Evolutionary conservation across 2,888 invertebrate genomes (phyloP).

Genomic region (Teleogryllus oceanicus): DNA sequence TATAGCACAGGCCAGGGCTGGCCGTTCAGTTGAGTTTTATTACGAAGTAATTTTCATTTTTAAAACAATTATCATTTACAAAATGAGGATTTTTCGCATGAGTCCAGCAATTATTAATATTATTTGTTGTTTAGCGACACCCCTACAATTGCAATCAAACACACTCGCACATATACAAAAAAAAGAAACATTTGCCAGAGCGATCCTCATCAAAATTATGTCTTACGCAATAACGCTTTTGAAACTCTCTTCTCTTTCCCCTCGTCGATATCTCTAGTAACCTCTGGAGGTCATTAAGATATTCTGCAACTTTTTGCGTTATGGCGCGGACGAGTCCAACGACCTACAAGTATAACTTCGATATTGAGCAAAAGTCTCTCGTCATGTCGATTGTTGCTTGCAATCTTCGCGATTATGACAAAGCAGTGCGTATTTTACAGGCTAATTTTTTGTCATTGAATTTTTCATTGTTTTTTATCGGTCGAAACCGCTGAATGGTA

Average conservation of each 20-base stretch:
- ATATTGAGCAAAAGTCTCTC: background rate
- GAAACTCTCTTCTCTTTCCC: background rate
- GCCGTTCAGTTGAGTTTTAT: no score
- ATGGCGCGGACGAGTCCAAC: background rate
- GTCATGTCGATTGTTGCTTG: background rate
- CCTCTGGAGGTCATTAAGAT: background rate
- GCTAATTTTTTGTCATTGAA: background rate
- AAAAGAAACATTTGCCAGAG: no score
- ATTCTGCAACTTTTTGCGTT: constrained; percentile 18
- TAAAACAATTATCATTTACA: no score
- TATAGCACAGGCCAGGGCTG: no score
- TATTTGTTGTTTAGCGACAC: no score
- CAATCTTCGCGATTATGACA: background rate
- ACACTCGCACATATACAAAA: no score
- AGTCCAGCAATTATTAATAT: no score
- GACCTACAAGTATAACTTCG: background rate
- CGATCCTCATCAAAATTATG: background rate
- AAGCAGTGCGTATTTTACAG: background rate
- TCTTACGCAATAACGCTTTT: background rate
- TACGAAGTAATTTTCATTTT: no score
- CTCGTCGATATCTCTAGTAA: background rate
- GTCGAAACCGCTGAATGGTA: background rate
- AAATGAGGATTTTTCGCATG: no score
- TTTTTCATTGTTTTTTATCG: background rate
- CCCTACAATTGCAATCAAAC: no score